Base-by-base conservation (phyloP, 2,888 invertebrate species). In the Tineola bisselliella region DNA sequence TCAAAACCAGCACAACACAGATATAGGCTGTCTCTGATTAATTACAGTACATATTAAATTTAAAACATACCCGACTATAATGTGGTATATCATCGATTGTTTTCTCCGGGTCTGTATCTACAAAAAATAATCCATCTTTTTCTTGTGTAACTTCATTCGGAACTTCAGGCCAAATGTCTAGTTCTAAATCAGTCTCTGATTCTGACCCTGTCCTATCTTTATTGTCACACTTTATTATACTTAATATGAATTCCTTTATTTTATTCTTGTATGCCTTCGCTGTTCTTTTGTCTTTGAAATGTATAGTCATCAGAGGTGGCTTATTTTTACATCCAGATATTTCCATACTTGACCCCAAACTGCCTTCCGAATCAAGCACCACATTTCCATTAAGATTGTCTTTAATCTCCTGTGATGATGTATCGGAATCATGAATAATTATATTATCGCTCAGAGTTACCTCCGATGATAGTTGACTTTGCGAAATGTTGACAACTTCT, bases 171-270 rank as follows among this genome's bases (percentile, higher is more conserved):
- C 81, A 81, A 67, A 81, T 74, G 62, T 79, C 77, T 43, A 80
- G 69, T 70, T 87, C 81, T 64, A 81, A 70, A 64, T 83, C 80
- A 68, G 77, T 76, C 62, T 81, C 78, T 74, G 69, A 68, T 33
- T 79, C 75, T 61, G 74, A 70, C 52, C 71, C 70, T 64, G 63
- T 62, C 17, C 69, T 61, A 63, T 48, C 66, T 0, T 74, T 72
- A 19, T 67, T 67, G 62, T 76, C 70, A 70, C 77, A 73, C 62
- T 79, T 81, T 67, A 89, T 72, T 63, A 81, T 70, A 65, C 79
- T 71, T 58, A 84, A 68, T 70, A 89, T 74, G 69, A 88, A 88
- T 56, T 76, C 74, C 64, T 87, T 80, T 57, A 90, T 72, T 66
- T 81, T 76, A 31, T 76, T 68, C 68, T 86, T 88, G 68, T 88